These are phyloP conservation scores for Pseudoips prasinana DNA, from an alignment of 2,888 invertebrate species.

Conservation along the genomic window DNA sequence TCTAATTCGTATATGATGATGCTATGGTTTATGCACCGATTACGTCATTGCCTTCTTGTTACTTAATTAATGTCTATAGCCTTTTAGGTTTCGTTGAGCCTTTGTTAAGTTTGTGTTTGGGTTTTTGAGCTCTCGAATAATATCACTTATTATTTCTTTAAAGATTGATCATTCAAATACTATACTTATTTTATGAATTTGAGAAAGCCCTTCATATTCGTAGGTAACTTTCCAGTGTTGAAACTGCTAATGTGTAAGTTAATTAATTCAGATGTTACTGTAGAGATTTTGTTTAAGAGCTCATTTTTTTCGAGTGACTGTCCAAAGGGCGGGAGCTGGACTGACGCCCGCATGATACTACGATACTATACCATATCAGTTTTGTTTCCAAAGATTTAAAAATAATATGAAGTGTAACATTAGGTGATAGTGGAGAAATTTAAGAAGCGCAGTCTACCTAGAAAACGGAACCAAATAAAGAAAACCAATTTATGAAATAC, in stretches of 20 bases:
- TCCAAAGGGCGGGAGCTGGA: constrained; percentile 55
- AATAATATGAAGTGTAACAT: no score
- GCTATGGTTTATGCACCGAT: constrained; percentile 32
- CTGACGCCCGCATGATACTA: constrained; percentile 53
- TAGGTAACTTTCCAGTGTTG: constrained; percentile 12
- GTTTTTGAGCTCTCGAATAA: constrained; percentile 52
- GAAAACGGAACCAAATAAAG: no score
- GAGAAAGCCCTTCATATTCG: constrained; percentile 1
- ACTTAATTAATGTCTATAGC: constrained; percentile 41
- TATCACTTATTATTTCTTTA: constrained; percentile 29
- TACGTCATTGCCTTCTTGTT: constrained; percentile 30
- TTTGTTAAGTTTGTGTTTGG: constrained; percentile 55
- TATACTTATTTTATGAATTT: no score
- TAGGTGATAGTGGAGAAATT: no score
- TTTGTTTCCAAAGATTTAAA: no score
- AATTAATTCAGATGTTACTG: constrained; percentile 9
- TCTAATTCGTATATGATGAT: constrained; percentile 39
- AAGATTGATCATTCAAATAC: no score
- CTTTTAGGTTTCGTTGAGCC: constrained; percentile 50
- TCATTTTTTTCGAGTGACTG: constrained; percentile 50
- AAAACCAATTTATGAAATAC: no score
- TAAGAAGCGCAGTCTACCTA: no score
- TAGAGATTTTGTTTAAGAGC: constrained; percentile 49
- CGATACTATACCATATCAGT: constrained; percentile 30
- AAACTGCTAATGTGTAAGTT: constrained; percentile 7